Evolutionary conservation across 53 echinoderm and acorn worm species (phyloP).

Genomic region (Paracentrotus lividus): DNA sequence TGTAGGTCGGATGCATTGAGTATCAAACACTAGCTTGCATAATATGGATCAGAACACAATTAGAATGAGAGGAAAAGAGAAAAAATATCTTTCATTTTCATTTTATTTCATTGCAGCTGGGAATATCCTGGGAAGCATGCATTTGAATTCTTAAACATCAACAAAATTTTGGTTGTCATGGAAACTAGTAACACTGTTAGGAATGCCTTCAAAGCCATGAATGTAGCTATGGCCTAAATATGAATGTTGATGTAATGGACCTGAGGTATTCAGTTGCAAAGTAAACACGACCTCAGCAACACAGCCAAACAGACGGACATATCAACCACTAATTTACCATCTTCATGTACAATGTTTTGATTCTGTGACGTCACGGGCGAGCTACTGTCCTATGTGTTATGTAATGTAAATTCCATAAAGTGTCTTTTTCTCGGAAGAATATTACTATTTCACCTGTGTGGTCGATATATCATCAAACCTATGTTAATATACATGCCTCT

Average conservation of each 20-base stretch:
- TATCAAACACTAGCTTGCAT: not conserved
- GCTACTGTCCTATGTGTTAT: no score
- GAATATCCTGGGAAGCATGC: not conserved
- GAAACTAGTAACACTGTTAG: not conserved
- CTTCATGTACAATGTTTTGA: no score
- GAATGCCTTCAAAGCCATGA: not conserved
- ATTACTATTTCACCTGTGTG: no score
- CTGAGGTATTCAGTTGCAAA: not conserved
- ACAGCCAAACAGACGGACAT: no score
- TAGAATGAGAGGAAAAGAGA: not conserved
- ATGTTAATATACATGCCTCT: no score
- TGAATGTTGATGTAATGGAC: slow-evolving; percentile 2
- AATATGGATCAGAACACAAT: not conserved
- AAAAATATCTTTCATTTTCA: slow-evolving; percentile 11
- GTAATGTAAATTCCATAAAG: no score
- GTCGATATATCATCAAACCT: no score
- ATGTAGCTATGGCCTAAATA: not conserved
- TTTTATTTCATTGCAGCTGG: not conserved
- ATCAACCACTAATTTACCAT: no score
- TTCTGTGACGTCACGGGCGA: no score
- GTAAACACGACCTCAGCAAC: not conserved
- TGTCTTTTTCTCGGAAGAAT: no score
- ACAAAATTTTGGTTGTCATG: slow-evolving; percentile 21
- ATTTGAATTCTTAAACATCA: not conserved
- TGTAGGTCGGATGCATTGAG: not conserved